A percentile compares a stretch with the other conserved stretches of the same genome.
These are phyloP conservation scores for Leptinotarsa defecta DNA, from an alignment of 1,140 invertebrate genomes.

Conservation along the genomic window DNA sequence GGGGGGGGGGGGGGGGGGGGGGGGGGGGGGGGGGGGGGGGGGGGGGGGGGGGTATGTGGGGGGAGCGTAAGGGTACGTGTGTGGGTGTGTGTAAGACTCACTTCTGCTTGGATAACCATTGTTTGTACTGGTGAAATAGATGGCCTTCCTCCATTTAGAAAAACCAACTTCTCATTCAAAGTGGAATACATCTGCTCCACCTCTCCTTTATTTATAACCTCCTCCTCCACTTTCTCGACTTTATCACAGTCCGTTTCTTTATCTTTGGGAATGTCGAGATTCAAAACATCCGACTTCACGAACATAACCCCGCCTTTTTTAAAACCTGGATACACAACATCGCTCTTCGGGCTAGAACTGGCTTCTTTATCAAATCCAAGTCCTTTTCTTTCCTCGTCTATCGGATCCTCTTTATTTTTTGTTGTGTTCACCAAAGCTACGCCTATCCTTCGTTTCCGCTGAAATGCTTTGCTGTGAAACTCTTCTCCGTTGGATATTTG, in stretches of 20 bases:
- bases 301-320: constrained; percentile 54
- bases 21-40: too few species aligned
- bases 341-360: constrained; percentile 36
- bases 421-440: constrained; percentile 46
- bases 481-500: constrained; percentile 35
- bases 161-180: constrained; percentile 64
- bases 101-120: constrained; percentile 70
- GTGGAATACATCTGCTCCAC: constrained; percentile 43
- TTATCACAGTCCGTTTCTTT: constrained; percentile 29
- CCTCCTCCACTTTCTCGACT: constrained; percentile 36
- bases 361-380: constrained; percentile 56
- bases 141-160: constrained; percentile 67
- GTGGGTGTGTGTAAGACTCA: constrained; percentile 41
- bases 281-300: constrained; percentile 55
- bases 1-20: too few species aligned
- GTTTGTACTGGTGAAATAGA: constrained; percentile 66
- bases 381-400: constrained; percentile 34
- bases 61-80: too few species aligned
- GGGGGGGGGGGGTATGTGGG: too few species aligned
- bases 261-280: constrained; percentile 26
- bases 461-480: constrained; percentile 52
- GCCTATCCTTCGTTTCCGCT: constrained; percentile 52
- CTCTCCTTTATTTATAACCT: constrained; percentile 33
- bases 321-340: constrained; percentile 38
- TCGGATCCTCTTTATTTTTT: constrained; percentile 35